Conservation (phyloP, 2,113 vertebrate species). For the Muntiacus muntjak region DNA sequence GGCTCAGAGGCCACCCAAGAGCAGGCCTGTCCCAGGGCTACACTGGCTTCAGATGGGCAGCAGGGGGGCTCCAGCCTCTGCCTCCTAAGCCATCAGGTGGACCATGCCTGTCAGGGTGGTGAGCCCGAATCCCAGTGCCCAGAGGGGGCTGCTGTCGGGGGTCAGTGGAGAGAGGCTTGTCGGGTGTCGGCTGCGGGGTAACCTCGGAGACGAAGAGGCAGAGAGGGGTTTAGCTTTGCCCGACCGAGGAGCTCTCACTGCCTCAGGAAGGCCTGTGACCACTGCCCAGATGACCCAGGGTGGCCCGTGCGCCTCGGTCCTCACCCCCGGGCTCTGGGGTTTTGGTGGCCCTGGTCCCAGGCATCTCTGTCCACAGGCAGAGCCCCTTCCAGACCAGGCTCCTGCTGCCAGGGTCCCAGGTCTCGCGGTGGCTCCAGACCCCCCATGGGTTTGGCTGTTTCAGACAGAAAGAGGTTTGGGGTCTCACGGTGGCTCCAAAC, state of each 20-base stretch:
- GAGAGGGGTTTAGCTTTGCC: not conserved
- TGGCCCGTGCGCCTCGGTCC: rapidly evolving
- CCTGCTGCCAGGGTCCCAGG: rapidly evolving
- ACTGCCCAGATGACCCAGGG: rapidly evolving
- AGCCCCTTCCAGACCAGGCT: not conserved
- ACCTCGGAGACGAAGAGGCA: rapidly evolving
- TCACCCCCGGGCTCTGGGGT: too few species aligned
- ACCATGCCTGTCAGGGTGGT: not conserved
- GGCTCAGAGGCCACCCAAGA: too few species aligned
- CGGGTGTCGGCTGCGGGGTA: rapidly evolving
- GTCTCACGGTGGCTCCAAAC: not conserved
- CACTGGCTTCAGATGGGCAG: too few species aligned
- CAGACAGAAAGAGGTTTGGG: too few species aligned
- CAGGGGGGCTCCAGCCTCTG: not conserved
- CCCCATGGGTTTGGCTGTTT: too few species aligned
- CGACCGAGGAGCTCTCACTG: rapidly evolving
- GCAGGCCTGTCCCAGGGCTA: not conserved
- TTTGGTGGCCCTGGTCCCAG: too few species aligned
- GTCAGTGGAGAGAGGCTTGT: too few species aligned
- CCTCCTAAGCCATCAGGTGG: not conserved
- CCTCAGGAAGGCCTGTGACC: too few species aligned
- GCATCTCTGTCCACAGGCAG: not conserved
- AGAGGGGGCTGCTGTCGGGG: not conserved
- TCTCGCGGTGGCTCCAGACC: not conserved
- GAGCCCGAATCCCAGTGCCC: not conserved